Evolutionary conservation across 1,140 invertebrate species (phyloP), one percentile per base, ranked within the genome.

Genomic region (Drosophila subpulchrella): DNA sequence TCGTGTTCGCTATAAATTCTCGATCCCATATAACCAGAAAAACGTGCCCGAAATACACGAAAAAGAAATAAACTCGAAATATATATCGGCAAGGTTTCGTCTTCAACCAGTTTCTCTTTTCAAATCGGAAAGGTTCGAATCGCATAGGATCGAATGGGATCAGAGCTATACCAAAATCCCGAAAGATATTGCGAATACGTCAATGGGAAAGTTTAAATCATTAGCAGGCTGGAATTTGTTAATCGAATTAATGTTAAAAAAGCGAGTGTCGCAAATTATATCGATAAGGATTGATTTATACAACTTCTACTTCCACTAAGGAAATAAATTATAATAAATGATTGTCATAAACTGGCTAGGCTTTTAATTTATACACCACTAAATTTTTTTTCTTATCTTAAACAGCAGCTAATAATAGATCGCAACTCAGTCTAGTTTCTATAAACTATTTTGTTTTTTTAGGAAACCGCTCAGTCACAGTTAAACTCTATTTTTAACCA

Each of bases 161-260:
- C 27, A 47, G 13, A 56, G 34, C 13, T 70, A 20, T 57, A 27
- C 3, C 30, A 13, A 63, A 20, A 20, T n/a, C 8, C 8, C 7
- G 48, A 42, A 12, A 47, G 20, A 42, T 48, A 48, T 12, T 27
- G 36, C 34, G 12, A 34, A 44, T 42, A 15, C 81, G 68, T 81
- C 81, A 85, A 60, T 75, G 39, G 74, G 73, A 88, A 86, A 68
- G 53, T 85, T 75, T 78, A 30, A 32, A 75, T 60, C 41, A 55
- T 47, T 57, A 34, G 42, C 36, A 46, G 20, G 61, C 42, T 17
- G 44, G 13, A 4, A 27, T 57, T 54, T 66, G 58, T 44, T 61
- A 72, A 76, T 84, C 58, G 44, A 67, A 78, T 67, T 57, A 57
- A 75, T 78, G 78, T 74, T 86, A 75, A 85, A 41, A 58, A 54